Percentiles rank a stretch among this genome's conserved stretches.
Evolutionary conservation across 2,888 invertebrate species (phyloP).

Genomic region (Dynastes tityus): DNA sequence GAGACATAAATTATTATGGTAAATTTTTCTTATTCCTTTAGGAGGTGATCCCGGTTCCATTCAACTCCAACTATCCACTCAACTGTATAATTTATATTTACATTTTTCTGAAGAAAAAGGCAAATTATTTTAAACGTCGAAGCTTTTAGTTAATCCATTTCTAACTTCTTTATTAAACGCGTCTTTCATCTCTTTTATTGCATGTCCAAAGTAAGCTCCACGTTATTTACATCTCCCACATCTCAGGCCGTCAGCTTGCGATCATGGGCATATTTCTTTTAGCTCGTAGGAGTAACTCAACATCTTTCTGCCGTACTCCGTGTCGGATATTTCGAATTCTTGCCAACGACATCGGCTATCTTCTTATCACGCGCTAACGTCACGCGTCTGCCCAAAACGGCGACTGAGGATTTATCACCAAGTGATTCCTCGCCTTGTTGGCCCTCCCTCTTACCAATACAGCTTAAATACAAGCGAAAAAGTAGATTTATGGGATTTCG

Average conservation of each 20-base stretch:
- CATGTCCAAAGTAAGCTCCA: too few relatives aligned
- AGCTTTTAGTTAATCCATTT: too few relatives aligned
- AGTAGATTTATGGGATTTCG: slow-evolving; percentile 9
- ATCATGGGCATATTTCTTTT: slow-evolving; percentile 3
- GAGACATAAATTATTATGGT: too few relatives aligned
- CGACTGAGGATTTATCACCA: slow-evolving; percentile 32
- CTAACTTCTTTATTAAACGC: too few relatives aligned
- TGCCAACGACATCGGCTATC: slow-evolving; percentile 22
- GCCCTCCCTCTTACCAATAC: background rate
- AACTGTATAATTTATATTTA: too few relatives aligned
- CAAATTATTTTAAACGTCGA: too few relatives aligned
- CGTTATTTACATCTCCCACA: too few relatives aligned
- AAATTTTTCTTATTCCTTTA: too few relatives aligned
- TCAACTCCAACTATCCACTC: too few relatives aligned
- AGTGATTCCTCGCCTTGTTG: slow-evolving; percentile 9
- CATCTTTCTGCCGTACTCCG: slow-evolving; percentile 11
- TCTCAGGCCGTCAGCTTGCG: background rate
- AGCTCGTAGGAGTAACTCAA: slow-evolving; percentile 15
- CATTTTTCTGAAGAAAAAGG: too few relatives aligned
- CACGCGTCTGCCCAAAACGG: slow-evolving; percentile 47
- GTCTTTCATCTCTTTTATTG: too few relatives aligned
- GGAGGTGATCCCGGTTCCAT: too few relatives aligned
- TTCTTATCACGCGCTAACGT: slow-evolving; percentile 60
- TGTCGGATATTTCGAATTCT: slow-evolving; percentile 21
- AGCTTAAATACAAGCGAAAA: slow-evolving; percentile 1